Percentiles rank a stretch among this genome's conserved stretches.
phyloP scores from a whole-genome alignment of 1,140 invertebrate genomes.

The Drosophila micromelanica region DNA sequence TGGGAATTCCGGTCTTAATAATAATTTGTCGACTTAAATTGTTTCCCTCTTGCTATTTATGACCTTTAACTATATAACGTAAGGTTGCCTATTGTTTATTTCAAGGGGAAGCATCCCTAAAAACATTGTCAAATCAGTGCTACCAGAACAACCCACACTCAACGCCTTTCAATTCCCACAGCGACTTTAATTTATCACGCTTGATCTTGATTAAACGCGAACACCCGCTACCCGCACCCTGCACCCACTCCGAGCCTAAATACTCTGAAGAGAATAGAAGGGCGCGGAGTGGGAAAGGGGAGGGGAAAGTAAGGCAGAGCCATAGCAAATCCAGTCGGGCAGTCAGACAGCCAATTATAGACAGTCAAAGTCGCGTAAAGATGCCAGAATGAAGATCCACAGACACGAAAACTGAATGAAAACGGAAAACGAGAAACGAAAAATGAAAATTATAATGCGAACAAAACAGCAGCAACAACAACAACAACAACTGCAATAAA shows the following conservation, averaged over 20 bases:
- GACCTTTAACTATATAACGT: not conserved
- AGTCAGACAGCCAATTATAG: constrained; percentile 75
- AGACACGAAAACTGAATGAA: constrained; percentile 60
- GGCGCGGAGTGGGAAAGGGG: not conserved
- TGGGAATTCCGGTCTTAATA: no score
- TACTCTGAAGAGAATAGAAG: constrained; percentile 8
- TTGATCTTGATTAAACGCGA: constrained; percentile 74
- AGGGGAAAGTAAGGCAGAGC: not conserved
- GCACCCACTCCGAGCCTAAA: not conserved
- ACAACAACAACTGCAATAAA: constrained; percentile 69
- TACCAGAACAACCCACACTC: constrained; percentile 22
- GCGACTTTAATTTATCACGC: constrained; percentile 64
- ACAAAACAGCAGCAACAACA: constrained; percentile 23
- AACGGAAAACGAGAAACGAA: constrained; percentile 51
- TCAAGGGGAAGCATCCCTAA: constrained; percentile 9
- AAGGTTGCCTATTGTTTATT: not conserved
- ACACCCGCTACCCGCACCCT: constrained; percentile 36
- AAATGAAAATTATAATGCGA: constrained; percentile 69
- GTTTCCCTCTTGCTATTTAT: not conserved
- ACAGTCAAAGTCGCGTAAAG: constrained; percentile 74
- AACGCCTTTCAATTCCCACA: constrained; percentile 52
- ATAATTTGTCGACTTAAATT: not conserved
- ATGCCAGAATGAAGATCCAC: constrained; percentile 63
- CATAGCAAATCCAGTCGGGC: constrained; percentile 29
- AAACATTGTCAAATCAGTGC: constrained; percentile 5